Percentiles rank a stretch among this genome's conserved stretches.
Conservation (phyloP, 2,888 invertebrate species). For the Mythimna loreyi region DNA sequence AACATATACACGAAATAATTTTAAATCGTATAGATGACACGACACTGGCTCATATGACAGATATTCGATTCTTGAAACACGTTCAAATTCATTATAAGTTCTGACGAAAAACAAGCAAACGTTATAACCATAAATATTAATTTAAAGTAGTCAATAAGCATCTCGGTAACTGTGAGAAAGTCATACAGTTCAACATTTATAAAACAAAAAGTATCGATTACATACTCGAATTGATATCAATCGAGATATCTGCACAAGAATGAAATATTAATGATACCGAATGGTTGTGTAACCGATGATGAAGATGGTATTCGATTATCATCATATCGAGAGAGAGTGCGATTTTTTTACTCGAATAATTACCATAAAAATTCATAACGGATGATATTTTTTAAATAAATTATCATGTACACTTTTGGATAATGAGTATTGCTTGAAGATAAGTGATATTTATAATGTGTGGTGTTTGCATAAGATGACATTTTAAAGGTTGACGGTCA, state of each 20-base stretch:
- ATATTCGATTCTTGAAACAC: neutral
- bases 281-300: conserved; percentile 71
- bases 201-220: conserved; percentile 67
- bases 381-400: conserved; percentile 57
- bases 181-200: conserved; percentile 46
- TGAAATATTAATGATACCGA: conserved; percentile 69
- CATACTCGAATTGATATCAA: conserved; percentile 63
- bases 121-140: conserved; percentile 39
- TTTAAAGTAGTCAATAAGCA: conserved; percentile 36
- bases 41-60: neutral
- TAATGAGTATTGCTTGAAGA: conserved; percentile 29
- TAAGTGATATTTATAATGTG: conserved; percentile 43
- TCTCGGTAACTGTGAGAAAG: conserved; percentile 46
- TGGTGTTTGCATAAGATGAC: conserved; percentile 36
- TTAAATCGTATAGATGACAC: neutral
- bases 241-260: conserved; percentile 65
- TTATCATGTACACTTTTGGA: conserved; percentile 34
- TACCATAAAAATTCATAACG: conserved; percentile 64
- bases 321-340: conserved; percentile 69
- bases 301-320: conserved; percentile 74
- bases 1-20: no score
- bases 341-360: conserved; percentile 66
- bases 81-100: neutral
- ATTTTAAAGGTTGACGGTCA: conserved; percentile 23
- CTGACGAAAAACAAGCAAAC: neutral